phyloP scores from a whole-genome alignment of 1,140 invertebrate genomes.

The Habropoda laboriosa region DNA sequence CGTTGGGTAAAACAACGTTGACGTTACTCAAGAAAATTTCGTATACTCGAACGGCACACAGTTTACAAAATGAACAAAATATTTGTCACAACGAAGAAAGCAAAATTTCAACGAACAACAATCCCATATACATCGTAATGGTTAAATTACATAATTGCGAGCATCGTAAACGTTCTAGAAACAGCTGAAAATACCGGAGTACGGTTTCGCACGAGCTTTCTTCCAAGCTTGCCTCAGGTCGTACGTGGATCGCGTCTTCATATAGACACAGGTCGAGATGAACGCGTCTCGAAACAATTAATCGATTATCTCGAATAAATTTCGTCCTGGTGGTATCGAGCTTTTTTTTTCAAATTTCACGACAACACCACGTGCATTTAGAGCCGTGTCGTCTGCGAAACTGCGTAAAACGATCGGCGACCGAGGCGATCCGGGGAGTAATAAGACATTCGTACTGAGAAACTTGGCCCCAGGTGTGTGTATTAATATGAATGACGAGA shows the following conservation, averaged over 20 bases:
- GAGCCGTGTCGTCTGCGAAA: slow-evolving; percentile 52
- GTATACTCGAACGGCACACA: too few species aligned
- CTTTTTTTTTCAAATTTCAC: neutral
- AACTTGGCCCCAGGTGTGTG: slow-evolving; percentile 65
- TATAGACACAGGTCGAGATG: slow-evolving; percentile 42
- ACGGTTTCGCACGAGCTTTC: slow-evolving; percentile 60
- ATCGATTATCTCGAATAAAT: neutral
- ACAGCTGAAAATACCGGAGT: slow-evolving; percentile 56
- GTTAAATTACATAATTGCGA: slow-evolving; percentile 15
- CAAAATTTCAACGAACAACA: neutral
- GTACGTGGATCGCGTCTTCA: slow-evolving; percentile 67
- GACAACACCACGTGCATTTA: neutral
- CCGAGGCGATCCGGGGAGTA: slow-evolving; percentile 43
- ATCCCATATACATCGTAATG: too few species aligned
- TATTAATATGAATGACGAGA: slow-evolving; percentile 76
- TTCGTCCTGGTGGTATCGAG: neutral
- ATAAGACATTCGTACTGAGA: slow-evolving; percentile 62
- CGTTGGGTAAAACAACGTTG: neutral
- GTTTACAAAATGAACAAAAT: neutral
- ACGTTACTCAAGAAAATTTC: neutral
- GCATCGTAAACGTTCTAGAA: slow-evolving; percentile 1
- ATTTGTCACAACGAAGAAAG: neutral
- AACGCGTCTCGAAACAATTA: slow-evolving; percentile 8
- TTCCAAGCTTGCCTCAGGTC: slow-evolving; percentile 64
- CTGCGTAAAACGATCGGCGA: slow-evolving; percentile 61